Percentiles rank a stretch among this genome's conserved stretches.
These are phyloP conservation scores for Chlorodrepanis virens DNA, from an alignment of 2,113 vertebrate species.

Conservation along the genomic window DNA sequence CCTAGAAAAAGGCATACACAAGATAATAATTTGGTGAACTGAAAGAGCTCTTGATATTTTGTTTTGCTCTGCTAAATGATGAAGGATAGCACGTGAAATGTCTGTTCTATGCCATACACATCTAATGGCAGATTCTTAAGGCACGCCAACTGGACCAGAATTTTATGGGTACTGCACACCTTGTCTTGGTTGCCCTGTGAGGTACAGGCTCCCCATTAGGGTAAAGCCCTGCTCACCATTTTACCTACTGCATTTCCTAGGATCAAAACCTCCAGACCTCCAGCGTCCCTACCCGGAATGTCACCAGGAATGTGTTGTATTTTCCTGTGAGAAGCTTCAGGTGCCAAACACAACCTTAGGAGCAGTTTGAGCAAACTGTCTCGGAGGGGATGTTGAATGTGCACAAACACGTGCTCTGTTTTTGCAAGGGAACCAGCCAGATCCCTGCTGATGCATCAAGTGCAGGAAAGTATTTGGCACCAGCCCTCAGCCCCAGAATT, in stretches of 20 bases:
- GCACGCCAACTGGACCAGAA: background rate
- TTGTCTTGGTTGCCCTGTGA: accelerated
- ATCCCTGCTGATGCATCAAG: slow-evolving; percentile 24
- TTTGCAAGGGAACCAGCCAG: slow-evolving; percentile 43
- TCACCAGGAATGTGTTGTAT: background rate
- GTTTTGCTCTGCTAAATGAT: background rate
- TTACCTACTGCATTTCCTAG: background rate
- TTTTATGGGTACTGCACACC: background rate
- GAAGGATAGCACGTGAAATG: background rate
- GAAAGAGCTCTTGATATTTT: background rate
- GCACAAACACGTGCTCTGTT: slow-evolving; percentile 18
- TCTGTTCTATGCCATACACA: background rate
- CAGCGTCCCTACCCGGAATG: background rate
- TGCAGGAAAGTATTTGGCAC: slow-evolving; percentile 34
- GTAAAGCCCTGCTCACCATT: background rate
- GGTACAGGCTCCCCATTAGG: background rate
- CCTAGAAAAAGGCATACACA: background rate
- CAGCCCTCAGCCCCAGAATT: background rate
- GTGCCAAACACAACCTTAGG: slow-evolving; percentile 35
- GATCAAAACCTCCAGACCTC: background rate
- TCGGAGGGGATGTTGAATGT: background rate
- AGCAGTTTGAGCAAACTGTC: slow-evolving; percentile 2
- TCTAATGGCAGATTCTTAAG: background rate
- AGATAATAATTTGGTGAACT: background rate
- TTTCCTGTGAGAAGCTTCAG: slow-evolving; percentile 7